Percentiles rank a stretch among this genome's conserved stretches.
These are phyloP conservation scores for Phaethornis superciliosus DNA, from an alignment of 2,113 vertebrate genomes.

Conservation along the genomic window DNA sequence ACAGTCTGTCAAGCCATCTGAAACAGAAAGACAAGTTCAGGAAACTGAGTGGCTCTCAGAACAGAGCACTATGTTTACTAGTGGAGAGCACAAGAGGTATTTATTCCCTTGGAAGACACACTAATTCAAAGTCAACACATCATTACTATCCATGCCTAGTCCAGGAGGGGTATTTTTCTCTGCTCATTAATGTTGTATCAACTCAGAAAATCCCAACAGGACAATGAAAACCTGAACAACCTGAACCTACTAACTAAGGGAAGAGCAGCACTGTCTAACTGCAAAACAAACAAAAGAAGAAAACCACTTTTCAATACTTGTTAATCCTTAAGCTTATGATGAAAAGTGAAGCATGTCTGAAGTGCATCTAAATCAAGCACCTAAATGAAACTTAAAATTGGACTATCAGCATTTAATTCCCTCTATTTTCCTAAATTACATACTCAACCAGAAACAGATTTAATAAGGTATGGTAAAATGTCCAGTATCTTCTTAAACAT, in stretches of 20 bases:
- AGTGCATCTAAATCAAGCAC: not conserved
- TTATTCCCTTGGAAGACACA: not conserved
- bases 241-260: not conserved
- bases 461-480: not conserved
- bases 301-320: not conserved
- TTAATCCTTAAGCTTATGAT: not conserved
- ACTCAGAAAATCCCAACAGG: not conserved
- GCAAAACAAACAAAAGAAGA: not conserved
- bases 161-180: not conserved
- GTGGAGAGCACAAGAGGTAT: not conserved
- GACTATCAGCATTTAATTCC: not conserved
- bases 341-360: not conserved
- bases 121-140: not conserved
- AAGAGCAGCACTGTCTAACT: not conserved
- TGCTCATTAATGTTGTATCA: not conserved
- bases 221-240: not conserved
- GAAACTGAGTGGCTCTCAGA: not conserved
- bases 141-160: not conserved
- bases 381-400: constrained; percentile 30
- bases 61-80: not conserved
- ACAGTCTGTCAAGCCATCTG: constrained; percentile 94
- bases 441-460: constrained; percentile 22
- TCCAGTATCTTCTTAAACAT: not conserved
- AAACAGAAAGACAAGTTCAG: constrained; percentile 13
- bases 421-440: not conserved